A percentile compares a stretch with the other conserved stretches of the same genome.
phyloP scores from a whole-genome alignment of 2,888 invertebrate species.

The Leucozona laternaria region DNA sequence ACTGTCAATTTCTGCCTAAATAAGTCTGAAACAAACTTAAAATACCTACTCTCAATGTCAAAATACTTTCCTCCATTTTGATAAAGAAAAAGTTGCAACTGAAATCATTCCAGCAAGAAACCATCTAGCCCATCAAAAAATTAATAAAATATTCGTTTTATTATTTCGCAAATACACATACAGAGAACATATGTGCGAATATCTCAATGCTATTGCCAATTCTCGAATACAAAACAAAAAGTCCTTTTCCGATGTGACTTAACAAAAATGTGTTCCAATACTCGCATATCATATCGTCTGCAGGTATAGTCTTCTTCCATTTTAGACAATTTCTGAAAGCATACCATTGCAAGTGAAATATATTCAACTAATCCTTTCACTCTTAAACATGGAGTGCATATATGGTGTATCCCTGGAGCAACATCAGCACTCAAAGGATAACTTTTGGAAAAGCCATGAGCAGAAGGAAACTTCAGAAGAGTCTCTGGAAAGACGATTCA shows the following conservation, averaged over 20 bases:
- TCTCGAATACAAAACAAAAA: not conserved
- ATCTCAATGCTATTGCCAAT: not conserved
- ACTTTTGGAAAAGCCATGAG: constrained; percentile 51
- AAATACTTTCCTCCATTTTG: too few species aligned
- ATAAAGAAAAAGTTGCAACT: too few species aligned
- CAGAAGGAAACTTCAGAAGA: constrained; percentile 2
- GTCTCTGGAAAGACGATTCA: not conserved
- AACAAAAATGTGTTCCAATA: not conserved
- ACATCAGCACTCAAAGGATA: constrained; percentile 47
- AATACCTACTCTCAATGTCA: too few species aligned
- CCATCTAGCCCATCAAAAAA: not conserved
- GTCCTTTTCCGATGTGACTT: not conserved
- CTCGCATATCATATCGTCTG: not conserved
- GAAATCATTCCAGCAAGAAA: not conserved
- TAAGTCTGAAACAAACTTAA: too few species aligned
- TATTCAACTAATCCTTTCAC: constrained; percentile 43
- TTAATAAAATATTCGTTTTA: not conserved
- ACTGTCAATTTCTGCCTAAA: too few species aligned
- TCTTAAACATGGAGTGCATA: constrained; percentile 43
- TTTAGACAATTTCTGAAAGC: constrained; percentile 25
- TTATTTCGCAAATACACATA: not conserved
- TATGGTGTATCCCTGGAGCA: constrained; percentile 17
- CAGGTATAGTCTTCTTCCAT: not conserved
- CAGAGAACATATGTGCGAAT: not conserved
- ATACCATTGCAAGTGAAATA: constrained; percentile 28